These are phyloP conservation scores for Amblyjoppa proteus DNA, from an alignment of 2,888 invertebrate species.

Conservation along the genomic window DNA sequence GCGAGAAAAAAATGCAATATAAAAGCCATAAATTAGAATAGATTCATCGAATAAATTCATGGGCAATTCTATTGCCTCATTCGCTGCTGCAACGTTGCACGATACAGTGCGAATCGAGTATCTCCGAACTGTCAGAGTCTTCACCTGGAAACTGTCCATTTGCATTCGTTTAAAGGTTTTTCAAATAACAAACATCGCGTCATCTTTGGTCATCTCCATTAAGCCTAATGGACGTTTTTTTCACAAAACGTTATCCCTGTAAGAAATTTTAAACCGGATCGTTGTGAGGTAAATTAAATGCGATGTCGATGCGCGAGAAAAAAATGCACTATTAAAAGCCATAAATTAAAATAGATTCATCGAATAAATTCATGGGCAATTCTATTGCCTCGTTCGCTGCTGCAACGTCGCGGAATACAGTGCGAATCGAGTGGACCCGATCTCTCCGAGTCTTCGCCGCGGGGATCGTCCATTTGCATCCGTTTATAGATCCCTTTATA, in stretches of 20 bases:
- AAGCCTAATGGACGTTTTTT: too few relatives aligned
- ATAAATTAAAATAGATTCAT: background rate
- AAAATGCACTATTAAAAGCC: background rate
- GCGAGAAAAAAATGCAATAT: background rate
- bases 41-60: background rate
- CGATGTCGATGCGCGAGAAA: background rate
- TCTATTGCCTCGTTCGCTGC: background rate
- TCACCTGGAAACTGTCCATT: too few relatives aligned
- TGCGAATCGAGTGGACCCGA: background rate
- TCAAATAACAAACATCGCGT: too few relatives aligned
- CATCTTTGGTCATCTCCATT: too few relatives aligned
- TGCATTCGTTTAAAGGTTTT: too few relatives aligned
- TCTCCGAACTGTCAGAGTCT: too few relatives aligned
- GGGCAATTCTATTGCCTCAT: background rate
- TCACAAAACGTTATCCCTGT: background rate
- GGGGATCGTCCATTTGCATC: slow-evolving; percentile 29
- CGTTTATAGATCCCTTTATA: slow-evolving; percentile 37
- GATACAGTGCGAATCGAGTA: too few relatives aligned
- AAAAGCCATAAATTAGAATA: too few relatives aligned
- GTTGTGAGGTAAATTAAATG: too few relatives aligned
- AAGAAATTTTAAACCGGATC: too few relatives aligned
- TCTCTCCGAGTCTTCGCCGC: background rate
- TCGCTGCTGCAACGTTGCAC: background rate
- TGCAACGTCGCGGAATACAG: background rate
- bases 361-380: background rate